Evolutionary conservation across 2,113 vertebrate genomes (phyloP), one percentile per base, ranked within the genome.

Genomic region (Thalassoma bifasciatum): DNA sequence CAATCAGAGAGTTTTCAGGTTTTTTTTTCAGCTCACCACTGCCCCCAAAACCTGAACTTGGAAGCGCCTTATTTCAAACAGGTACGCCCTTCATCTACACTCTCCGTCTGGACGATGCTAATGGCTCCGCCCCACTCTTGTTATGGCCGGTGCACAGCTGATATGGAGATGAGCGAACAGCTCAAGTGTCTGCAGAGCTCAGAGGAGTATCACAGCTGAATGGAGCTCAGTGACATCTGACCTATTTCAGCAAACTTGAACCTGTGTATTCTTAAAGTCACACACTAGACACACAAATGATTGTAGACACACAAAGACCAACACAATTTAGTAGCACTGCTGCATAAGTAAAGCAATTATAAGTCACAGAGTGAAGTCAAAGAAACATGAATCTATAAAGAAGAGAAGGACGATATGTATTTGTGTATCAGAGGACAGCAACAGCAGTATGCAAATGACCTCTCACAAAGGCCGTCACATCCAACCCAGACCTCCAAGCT

Each of bases 401-500:
- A 37, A 3, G 36, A n/a, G 26, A 58, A 17, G n/a, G 1, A 66
- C 49, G 10, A 47, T 6, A 2, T 24, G 12, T 16, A 24, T 52
- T n/a, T 53, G 37, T 70, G 52, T 19, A 47, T 57, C 21, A 51
- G 23, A 71, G 14, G 11, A 57, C 8, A 1, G 50, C 24, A 68
- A 54, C 40, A 63, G 59, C 61, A 61, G 59, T 19, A 14, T 58
- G 42, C 51, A 60, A 8, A 72, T 19, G 50, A 72, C 13, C 49
- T 66, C 57, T 77, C 49, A 87, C 83, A 90, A 85, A 57, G 82
- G 72, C 38, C 13, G 58, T 79, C 83, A 81, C 76, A 85, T 77
- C 60, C 37, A 66, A 23, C 34, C 42, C 67, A 81, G 73, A 84
- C 65, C 67, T 52, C 67, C 85, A 86, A 88, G 88, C 82, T 87